Base-by-base conservation (phyloP, 2,888 invertebrate species). In the Parthenolecanium corni region DNA sequence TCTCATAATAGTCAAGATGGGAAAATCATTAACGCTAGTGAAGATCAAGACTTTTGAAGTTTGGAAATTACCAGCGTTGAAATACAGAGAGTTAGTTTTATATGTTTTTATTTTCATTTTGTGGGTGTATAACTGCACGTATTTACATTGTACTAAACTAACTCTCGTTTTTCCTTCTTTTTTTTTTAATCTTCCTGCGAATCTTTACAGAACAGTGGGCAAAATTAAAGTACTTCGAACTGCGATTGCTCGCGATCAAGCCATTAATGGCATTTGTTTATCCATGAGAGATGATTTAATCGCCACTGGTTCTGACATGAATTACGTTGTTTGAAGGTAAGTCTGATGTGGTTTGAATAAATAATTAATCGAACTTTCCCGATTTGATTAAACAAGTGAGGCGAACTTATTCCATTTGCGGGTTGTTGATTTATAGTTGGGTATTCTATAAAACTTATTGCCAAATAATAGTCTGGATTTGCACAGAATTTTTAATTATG, bases 251-350 rank as follows among this genome's bases (percentile, higher is more conserved):
- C 96, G 96, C 75, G 84, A 90, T 66, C 92, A 91, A 76, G 93
- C 93, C 70, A 89, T 97, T 23, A 96, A 96, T 72, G 84, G 85
- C 71, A 85, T 96, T 1, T 77, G 83, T 53, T 81, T 93, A 51
- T 86, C 95, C 3, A 91, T 92, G 0, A 96, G 96, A 76, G 93
- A 89, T 71, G 84, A 83, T 74, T 78, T 89, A 64, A 79, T 96
- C 68, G 95, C 91, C 0, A 90, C 94, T 54, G 93, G 86, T 1
- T 95, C 95, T 14, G 88, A 91, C 73, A 97, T 3, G 88, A 90
- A 69, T 80, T 89, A 65, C 82, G 81, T 63, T 95, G 94, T 73
- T 76, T 94, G 18, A 91, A 89, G 76, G 81, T 81, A 71, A 69
- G 66, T 65, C 3, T 31, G 31, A 9, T 31, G 9, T 31, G 31